Percentiles rank a stretch among this genome's conserved stretches.
phyloP scores from a whole-genome alignment of 2,113 vertebrate species.

The Garra rufa region DNA sequence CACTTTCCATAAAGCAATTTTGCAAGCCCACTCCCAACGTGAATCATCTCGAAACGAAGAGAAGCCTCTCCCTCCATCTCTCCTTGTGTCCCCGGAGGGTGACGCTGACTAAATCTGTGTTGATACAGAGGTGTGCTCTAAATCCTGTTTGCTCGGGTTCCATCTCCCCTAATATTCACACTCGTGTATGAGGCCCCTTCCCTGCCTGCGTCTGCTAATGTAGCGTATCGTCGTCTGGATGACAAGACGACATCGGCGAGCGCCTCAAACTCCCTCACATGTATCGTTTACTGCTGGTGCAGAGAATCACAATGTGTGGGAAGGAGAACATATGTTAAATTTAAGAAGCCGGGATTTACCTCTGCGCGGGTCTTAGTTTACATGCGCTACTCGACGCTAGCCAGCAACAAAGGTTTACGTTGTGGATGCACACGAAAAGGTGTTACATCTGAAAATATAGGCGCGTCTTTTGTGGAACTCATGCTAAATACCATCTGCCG shows the following conservation, averaged over 20 bases:
- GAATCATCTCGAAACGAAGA: constrained; percentile 73
- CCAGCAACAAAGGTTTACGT: constrained; percentile 1
- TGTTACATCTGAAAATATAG: constrained; percentile 31
- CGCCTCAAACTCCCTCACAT: constrained; percentile 13
- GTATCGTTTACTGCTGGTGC: not conserved
- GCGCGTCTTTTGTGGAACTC: not conserved
- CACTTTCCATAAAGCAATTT: constrained; percentile 75
- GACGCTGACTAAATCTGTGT: constrained; percentile 49
- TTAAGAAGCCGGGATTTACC: constrained; percentile 44
- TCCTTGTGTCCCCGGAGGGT: constrained; percentile 33
- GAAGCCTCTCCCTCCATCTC: constrained; percentile 50
- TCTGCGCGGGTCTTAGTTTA: constrained; percentile 40
- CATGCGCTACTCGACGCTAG: not conserved
- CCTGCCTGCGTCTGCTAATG: constrained; percentile 51
- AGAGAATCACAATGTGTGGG: constrained; percentile 42
- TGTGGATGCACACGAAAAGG: constrained; percentile 13
- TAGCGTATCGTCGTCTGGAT: constrained; percentile 55
- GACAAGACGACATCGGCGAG: constrained; percentile 46
- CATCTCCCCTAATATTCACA: constrained; percentile 65
- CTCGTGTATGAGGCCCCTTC: constrained; percentile 55
- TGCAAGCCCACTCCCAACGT: constrained; percentile 67
- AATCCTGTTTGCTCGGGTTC: constrained; percentile 64
- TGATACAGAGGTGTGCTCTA: constrained; percentile 47
- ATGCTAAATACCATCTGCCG: constrained; percentile 22
- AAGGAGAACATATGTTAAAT: constrained; percentile 56